Percentiles rank a stretch among this genome's conserved stretches.
These are phyloP conservation scores for Perca flavescens DNA, from an alignment of 2,113 vertebrate species.

Conservation along the genomic window DNA sequence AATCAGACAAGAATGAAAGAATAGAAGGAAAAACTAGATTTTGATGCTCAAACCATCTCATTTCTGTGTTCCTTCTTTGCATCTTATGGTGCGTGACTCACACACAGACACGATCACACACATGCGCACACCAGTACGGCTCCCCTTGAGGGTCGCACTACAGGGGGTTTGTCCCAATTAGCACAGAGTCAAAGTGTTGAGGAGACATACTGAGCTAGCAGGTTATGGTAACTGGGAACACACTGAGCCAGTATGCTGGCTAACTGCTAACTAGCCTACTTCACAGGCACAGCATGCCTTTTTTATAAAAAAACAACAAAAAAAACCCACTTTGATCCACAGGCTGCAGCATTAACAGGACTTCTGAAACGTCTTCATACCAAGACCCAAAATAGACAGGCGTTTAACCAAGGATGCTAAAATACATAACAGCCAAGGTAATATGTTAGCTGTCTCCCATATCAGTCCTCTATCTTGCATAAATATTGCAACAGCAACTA, in stretches of 20 bases:
- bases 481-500: background rate
- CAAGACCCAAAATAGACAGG: slow-evolving; percentile 29
- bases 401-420: slow-evolving; percentile 23
- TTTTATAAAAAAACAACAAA: slow-evolving; percentile 50
- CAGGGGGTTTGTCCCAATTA: slow-evolving; percentile 76
- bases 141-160: slow-evolving; percentile 66
- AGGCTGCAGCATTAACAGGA: slow-evolving; percentile 45
- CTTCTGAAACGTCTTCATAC: slow-evolving; percentile 42
- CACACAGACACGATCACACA: slow-evolving; percentile 5
- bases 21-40: background rate
- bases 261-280: slow-evolving; percentile 75
- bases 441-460: background rate
- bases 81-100: slow-evolving; percentile 5
- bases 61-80: slow-evolving; percentile 12
- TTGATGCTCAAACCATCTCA: slow-evolving; percentile 23
- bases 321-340: slow-evolving; percentile 40
- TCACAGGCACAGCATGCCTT: slow-evolving; percentile 65
- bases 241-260: slow-evolving; percentile 61
- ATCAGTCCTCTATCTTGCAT: slow-evolving; percentile 17
- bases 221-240: slow-evolving; percentile 72
- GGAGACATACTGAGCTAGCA: slow-evolving; percentile 65
- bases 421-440: background rate
- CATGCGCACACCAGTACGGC: slow-evolving; percentile 25
- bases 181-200: slow-evolving; percentile 70
- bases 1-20: background rate